Evolutionary conservation across 2,113 vertebrate species (phyloP).

Genomic region (Melanotaenia duboulayi): DNA sequence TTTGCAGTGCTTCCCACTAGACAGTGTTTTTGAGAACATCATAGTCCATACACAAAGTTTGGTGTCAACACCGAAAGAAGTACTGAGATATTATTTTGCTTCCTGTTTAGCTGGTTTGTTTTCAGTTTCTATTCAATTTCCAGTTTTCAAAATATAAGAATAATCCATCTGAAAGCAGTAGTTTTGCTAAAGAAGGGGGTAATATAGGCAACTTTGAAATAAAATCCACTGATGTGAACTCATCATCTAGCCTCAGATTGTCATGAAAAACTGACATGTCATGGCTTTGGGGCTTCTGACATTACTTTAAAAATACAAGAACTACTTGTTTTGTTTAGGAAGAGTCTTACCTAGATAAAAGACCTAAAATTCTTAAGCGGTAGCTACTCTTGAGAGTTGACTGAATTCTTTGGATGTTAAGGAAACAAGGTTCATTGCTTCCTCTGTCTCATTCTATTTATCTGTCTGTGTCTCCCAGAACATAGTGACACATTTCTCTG

Average conservation of each 20-base stretch:
- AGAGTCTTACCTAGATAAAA: not conserved
- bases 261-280: not conserved
- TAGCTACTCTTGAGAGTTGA: no score
- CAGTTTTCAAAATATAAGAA: not conserved
- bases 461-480: no score
- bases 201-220: not conserved
- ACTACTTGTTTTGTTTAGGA: not conserved
- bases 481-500: not conserved
- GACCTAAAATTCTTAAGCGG: not conserved
- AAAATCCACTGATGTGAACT: not conserved
- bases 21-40: not conserved
- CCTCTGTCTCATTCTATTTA: no score
- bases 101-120: constrained; percentile 9
- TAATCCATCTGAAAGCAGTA: not conserved
- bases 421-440: not conserved
- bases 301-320: not conserved
- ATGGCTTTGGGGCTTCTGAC: not conserved
- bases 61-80: not conserved
- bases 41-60: not conserved
- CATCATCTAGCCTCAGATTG: not conserved
- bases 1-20: not conserved
- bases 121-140: not conserved
- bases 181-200: no score
- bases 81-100: constrained; percentile 9
- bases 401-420: not conserved